Conservation (phyloP, 2,113 vertebrate species). For the Vombatus ursinus region DNA sequence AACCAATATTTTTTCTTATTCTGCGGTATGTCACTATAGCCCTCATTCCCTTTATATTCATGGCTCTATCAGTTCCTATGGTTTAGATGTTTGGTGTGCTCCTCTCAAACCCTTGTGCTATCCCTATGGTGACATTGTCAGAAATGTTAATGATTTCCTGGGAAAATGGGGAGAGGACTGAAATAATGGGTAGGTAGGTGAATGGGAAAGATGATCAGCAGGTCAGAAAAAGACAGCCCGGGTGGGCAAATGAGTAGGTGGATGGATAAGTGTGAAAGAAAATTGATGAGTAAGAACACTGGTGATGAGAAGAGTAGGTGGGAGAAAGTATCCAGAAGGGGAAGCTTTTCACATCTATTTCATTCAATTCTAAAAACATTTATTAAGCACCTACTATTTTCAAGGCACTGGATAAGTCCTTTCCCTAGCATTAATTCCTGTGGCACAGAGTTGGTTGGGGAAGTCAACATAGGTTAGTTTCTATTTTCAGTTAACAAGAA, state of each 20-base stretch:
- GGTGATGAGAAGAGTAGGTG: constrained; percentile 55
- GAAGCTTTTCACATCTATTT: constrained; percentile 3
- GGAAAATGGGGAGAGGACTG: constrained; percentile 21
- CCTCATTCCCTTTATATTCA: neutral
- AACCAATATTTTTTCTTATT: constrained; percentile 15
- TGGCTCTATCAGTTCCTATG: neutral
- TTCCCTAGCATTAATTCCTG: constrained; percentile 56
- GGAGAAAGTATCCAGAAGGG: neutral
- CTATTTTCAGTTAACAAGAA: constrained; percentile 8
- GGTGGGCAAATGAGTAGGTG: constrained; percentile 52
- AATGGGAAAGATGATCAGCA: constrained; percentile 53
- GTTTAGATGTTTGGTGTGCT: constrained; percentile 38
- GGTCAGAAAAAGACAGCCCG: constrained; percentile 54
- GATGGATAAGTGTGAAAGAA: constrained; percentile 48
- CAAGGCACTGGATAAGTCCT: neutral
- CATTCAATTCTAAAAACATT: neutral
- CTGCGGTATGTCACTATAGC: neutral
- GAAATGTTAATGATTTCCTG: constrained; percentile 58
- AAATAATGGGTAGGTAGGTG: constrained; percentile 49
- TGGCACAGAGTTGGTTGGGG: constrained; percentile 43
- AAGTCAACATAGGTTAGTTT: constrained; percentile 9
- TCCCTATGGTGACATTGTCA: constrained; percentile 74
- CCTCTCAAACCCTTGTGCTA: constrained; percentile 52
- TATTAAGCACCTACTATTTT: neutral
- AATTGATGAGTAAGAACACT: constrained; percentile 56